Conservation (phyloP, 2,113 vertebrate genomes). For the Elgaria multicarinata region DNA sequence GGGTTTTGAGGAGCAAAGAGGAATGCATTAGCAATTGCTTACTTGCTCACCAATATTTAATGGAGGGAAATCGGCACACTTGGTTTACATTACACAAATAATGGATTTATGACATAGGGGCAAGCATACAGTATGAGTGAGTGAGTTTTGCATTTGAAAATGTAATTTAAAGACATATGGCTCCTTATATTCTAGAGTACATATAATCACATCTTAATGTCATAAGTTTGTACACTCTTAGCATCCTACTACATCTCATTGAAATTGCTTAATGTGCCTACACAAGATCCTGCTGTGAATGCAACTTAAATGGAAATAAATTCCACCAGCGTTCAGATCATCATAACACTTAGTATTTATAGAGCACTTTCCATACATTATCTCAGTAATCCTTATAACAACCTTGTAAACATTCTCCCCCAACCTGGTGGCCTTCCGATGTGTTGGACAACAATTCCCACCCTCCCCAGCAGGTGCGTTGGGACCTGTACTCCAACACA, state of each 20-base stretch:
- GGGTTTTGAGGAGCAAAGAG: neutral
- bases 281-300: neutral
- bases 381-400: neutral
- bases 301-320: neutral
- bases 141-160: neutral
- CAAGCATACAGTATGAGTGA: constrained; percentile 6
- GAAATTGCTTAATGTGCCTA: neutral
- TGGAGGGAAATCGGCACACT: neutral
- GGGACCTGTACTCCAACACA: too few relatives aligned
- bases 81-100: constrained; percentile 2
- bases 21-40: too few relatives aligned
- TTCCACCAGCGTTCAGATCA: neutral
- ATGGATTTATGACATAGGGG: neutral
- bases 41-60: neutral
- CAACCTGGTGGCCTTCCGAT: too few relatives aligned
- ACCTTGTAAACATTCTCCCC: neutral
- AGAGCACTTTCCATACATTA: neutral
- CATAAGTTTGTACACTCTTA: neutral
- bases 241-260: neutral
- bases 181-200: neutral
- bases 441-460: too few relatives aligned
- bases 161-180: neutral
- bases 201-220: constrained; percentile 1
- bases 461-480: too few relatives aligned
- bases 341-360: neutral